Conservation (phyloP, 2,797 vertebrate genomes). For the Enteromius fasciolatus region DNA sequence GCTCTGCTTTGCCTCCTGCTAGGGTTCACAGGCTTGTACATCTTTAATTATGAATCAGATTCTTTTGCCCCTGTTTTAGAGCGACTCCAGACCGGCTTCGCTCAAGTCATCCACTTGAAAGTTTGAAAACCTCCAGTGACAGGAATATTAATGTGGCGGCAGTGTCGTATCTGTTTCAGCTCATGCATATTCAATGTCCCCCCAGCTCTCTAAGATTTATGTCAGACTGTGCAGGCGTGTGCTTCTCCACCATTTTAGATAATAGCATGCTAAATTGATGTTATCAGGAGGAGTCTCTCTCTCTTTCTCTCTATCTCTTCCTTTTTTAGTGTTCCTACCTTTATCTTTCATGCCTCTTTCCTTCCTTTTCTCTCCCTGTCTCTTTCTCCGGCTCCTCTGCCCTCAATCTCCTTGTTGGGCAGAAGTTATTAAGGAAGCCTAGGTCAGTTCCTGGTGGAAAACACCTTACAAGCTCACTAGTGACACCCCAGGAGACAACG, state of each 20-base stretch:
- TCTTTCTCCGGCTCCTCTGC: not conserved
- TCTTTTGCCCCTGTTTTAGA: constrained; percentile 91
- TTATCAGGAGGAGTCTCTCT: constrained; percentile 88
- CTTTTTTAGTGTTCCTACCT: constrained; percentile 54
- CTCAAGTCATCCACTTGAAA: constrained; percentile 98
- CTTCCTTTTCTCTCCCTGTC: constrained; percentile 46
- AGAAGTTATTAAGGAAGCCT: constrained; percentile 40
- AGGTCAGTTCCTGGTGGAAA: constrained; percentile 21
- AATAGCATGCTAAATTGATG: constrained; percentile 99
- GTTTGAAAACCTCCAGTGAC: constrained; percentile 99
- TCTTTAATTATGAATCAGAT: constrained; percentile 91
- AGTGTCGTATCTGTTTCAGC: constrained; percentile 99
- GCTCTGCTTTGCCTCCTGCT: constrained; percentile 60
- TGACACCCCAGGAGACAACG: constrained; percentile 41
- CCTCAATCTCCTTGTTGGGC: constrained; percentile 16
- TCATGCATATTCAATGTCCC: constrained; percentile 94
- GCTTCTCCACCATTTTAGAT: constrained; percentile 99
- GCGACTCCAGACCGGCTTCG: constrained; percentile 93
- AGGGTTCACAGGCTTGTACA: constrained; percentile 85
- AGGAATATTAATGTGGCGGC: constrained; percentile 99
- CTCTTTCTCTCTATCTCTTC: constrained; percentile 62
- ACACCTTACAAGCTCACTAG: constrained; percentile 46
- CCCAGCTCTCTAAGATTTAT: constrained; percentile 99
- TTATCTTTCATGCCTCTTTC: constrained; percentile 19
- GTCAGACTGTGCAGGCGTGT: constrained; percentile 99